Conservation (phyloP, 2,888 invertebrate genomes). For the Phorcus lineatus region DNA sequence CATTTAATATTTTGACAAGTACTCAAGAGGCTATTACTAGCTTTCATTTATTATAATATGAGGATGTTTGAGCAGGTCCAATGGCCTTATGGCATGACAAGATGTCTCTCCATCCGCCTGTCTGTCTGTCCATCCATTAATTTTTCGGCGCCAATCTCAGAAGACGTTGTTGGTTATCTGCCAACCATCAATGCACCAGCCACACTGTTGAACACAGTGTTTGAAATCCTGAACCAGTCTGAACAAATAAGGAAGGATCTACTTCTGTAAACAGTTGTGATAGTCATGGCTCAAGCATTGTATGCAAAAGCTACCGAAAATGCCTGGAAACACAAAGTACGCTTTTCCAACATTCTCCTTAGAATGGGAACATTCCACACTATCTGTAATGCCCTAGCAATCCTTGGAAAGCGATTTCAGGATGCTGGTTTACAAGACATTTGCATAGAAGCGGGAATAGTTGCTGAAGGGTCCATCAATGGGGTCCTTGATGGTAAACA, state of each 20-base stretch:
- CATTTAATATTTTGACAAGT: no score
- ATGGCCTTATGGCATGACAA: no score
- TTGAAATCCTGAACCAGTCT: slow-evolving; percentile 35
- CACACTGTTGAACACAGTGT: slow-evolving; percentile 39
- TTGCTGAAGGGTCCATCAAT: slow-evolving; percentile 28
- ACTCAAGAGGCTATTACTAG: no score
- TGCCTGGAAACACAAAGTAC: no score
- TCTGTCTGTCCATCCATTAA: no score
- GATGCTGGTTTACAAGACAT: slow-evolving; percentile 30
- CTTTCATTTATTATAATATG: no score
- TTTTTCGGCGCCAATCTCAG: background rate
- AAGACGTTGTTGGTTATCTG: slow-evolving; percentile 35
- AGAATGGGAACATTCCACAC: slow-evolving; percentile 37
- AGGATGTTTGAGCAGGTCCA: no score
- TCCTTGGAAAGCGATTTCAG: slow-evolving; percentile 32
- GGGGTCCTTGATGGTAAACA: slow-evolving; percentile 29
- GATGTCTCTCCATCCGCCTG: no score
- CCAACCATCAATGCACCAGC: slow-evolving; percentile 42
- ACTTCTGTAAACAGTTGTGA: background rate
- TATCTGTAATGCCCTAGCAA: slow-evolving; percentile 12
- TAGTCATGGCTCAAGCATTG: slow-evolving; percentile 33
- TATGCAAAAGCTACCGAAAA: slow-evolving; percentile 25
- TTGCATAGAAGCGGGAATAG: slow-evolving; percentile 20
- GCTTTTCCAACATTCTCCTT: background rate
- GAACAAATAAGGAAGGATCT: background rate